Base-by-base conservation (phyloP, 2,113 vertebrate species). In the Misgurnus mizolepis region DNA sequence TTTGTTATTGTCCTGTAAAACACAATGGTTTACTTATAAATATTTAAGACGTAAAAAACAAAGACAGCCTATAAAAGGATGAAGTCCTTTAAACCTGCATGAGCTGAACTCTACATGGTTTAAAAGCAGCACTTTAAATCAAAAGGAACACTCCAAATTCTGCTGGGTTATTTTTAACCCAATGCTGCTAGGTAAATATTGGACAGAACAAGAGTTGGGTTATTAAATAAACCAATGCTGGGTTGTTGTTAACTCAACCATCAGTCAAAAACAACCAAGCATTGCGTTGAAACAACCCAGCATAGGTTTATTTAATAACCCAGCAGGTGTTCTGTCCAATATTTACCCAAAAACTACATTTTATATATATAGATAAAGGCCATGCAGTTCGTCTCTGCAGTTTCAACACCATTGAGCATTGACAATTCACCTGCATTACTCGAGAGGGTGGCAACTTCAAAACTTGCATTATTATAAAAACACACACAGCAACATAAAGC, bases 391-490 rank as follows among this genome's bases (percentile, higher is more conserved):
- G 3, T 70, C 61, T 68, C 81, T 9, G 56, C 79, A 80, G 73
- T 79, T 80, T 76, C 87, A 67, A 60, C 71, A 84, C 78, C 83
- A 78, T 62, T 82, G 83, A 80, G 50, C 76, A 87, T 84, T 84
- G 86, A 76, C 79, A 79, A 61, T 69, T 70, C 60, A 69, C 60
- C 17, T n/a, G 50, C 78, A 68, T 84, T 49, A 64, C 77, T 74
- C 74, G 69, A 80, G 67, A 80, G 15, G 10, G 43, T 17, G 49
- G 49, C 62, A 77, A 66, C 62, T 67, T 77, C 22, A 40, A 27
- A 77, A 64, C 55, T 74, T 56, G 40, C 60, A 80, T 86, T 68
- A 90, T 87, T 88, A 87, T 79, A 82, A 83, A 89, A 84, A 34
- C 68, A 64, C 12, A 64, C 70, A 72, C 47, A 80, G 61, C 40